Evolutionary conservation across 2,797 vertebrate genomes (phyloP).

Genomic region (Malacoraja senta): DNA sequence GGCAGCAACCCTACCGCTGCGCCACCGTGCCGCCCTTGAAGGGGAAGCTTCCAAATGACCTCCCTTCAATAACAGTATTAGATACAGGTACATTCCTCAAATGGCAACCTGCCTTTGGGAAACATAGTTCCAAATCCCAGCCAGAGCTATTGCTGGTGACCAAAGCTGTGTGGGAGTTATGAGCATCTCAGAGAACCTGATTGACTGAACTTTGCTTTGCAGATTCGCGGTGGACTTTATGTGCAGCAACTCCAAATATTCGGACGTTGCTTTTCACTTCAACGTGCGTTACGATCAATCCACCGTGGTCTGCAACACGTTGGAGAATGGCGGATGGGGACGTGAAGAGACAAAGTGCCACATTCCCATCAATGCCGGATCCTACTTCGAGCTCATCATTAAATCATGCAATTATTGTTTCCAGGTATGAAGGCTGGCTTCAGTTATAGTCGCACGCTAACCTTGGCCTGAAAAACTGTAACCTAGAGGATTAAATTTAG

Average conservation of each 20-base stretch:
- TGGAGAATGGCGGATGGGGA: neutral
- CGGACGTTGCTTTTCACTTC: slow-evolving; percentile 1
- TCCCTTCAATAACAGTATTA: neutral
- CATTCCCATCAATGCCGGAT: neutral
- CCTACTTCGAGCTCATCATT: neutral
- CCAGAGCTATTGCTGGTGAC: neutral
- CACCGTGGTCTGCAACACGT: neutral
- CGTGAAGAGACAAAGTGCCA: neutral
- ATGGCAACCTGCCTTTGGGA: neutral
- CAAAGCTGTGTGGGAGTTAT: neutral
- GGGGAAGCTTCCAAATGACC: neutral
- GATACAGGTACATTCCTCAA: neutral
- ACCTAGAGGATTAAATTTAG: no score
- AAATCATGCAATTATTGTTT: neutral
- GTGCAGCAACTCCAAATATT: neutral
- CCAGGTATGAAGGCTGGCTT: neutral
- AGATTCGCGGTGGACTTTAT: neutral
- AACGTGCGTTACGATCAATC: neutral
- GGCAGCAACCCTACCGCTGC: no score
- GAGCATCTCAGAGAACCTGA: neutral
- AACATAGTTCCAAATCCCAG: no score
- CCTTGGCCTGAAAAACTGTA: no score
- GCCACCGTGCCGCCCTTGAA: no score
- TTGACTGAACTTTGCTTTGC: neutral
- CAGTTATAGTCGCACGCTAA: no score